Evolutionary conservation across 2,797 vertebrate species (phyloP), one percentile per base, ranked within the genome.

Genomic region (Platalea minor): DNA sequence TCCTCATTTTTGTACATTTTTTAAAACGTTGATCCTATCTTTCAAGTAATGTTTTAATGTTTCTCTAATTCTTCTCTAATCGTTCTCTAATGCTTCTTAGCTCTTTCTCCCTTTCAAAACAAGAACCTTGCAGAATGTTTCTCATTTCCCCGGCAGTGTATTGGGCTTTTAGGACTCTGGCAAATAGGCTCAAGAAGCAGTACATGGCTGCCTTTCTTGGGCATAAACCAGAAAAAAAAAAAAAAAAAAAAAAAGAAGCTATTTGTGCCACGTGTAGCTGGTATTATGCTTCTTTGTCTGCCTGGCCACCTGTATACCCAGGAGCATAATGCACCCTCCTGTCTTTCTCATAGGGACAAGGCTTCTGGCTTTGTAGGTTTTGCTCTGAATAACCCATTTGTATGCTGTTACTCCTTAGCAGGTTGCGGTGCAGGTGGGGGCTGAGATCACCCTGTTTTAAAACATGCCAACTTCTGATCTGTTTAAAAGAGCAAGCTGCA

Each of bases 221-320:
- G 64, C 72, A 83, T 12, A 51, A 91, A 94, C 48, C 81, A 91
- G 60, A 43, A 77, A 51, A 89, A 70, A 63, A 63, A 67, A 63
- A 63, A 67, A 5, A 67, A 63, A 63, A 67, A 63, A 63, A 67
- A 5, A 37, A n/a, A 73, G 73, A 87, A 89, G 89, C 69, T 73
- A 46, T 90, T 93, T 87, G 91, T 95, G 86, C 72, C 91, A 83
- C 11, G 2, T 54, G 84, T 85, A 78, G 75, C 75, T 85, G 89
- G 65, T 60, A 24, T 88, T 80, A 45, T 48, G 69, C 88, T 93
- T 6, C 88, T 70, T 74, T 92, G 83, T 89, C 88, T 88, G 72
- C 35, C 81, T 75, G 64, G 37, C 92, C 95, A 96, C 96, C 92
- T 96, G 95, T 72, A 39, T 67, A 95, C 84, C 94, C 92, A 83